Conservation (phyloP, 92 coral and sea anemone genomes). For the Galaxea fascicularis region DNA sequence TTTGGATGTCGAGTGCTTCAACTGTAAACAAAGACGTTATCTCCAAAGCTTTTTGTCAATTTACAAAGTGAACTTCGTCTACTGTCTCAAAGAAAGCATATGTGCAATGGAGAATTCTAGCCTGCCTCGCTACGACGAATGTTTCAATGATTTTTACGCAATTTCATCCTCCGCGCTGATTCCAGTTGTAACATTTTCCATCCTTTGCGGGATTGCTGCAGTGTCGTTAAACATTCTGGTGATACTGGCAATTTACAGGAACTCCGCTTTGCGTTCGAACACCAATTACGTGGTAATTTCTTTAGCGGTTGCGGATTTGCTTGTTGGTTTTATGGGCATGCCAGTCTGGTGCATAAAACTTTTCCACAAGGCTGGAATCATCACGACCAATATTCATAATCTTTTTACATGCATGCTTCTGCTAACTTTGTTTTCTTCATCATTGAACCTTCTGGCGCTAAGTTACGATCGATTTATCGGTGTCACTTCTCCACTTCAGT, state of each 20-base stretch:
- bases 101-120: conserved; percentile 16
- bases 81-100: not conserved
- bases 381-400: not conserved
- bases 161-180: conserved; percentile 6
- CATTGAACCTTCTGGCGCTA: conserved; percentile 29
- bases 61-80: not conserved
- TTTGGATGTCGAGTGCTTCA: too few species aligned
- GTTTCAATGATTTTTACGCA: not conserved
- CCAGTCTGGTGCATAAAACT: conserved; percentile 30
- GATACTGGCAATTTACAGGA: conserved; percentile 7
- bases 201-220: conserved; percentile 5
- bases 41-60: not conserved
- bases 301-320: conserved; percentile 23
- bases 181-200: not conserved
- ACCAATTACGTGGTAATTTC: conserved; percentile 15
- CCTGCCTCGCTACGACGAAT: not conserved
- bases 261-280: conserved; percentile 5
- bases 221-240: conserved; percentile 15
- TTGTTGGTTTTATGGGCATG: conserved; percentile 19
- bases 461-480: conserved; percentile 55
- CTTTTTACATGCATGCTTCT: conserved; percentile 7
- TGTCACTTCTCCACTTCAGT: conserved; percentile 31
- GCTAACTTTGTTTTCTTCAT: conserved; percentile 32
- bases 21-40: not conserved
- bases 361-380: conserved; percentile 12